phyloP scores from a whole-genome alignment of 2,888 invertebrate species.

The Allolobophora icterica region DNA sequence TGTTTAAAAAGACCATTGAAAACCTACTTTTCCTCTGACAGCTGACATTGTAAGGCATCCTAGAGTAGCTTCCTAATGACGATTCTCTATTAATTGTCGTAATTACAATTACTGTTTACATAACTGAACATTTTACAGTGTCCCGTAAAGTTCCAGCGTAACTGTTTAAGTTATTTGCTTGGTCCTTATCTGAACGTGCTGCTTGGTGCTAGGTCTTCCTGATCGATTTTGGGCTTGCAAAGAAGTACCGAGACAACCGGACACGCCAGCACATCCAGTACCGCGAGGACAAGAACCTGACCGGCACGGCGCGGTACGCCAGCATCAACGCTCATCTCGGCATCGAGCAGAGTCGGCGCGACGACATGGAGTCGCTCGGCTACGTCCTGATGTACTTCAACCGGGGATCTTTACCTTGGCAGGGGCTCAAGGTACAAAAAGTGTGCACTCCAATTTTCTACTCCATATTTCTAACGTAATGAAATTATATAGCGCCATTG shows the following conservation, averaged over 20 bases:
- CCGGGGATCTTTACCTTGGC: conserved; percentile 89
- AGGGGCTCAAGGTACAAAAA: conserved; percentile 76
- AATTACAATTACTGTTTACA: too few relatives aligned
- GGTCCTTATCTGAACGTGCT: neutral
- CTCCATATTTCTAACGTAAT: neutral
- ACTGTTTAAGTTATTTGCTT: too few relatives aligned
- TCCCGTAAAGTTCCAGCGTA: too few relatives aligned
- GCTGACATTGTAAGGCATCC: too few relatives aligned
- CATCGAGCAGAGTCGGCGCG: conserved; percentile 95
- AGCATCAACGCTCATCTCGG: conserved; percentile 99
- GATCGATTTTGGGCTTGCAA: conserved; percentile 97
- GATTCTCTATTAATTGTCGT: too few relatives aligned
- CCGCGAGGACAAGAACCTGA: conserved; percentile 69
- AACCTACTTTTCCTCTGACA: too few relatives aligned
- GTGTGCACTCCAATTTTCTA: conserved; percentile 30
- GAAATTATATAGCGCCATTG: too few relatives aligned
- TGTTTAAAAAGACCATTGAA: too few relatives aligned
- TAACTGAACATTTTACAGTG: too few relatives aligned
- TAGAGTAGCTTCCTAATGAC: too few relatives aligned
- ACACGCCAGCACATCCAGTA: conserved; percentile 90
- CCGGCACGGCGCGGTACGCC: conserved; percentile 78
- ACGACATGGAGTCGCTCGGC: conserved; percentile 99
- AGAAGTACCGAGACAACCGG: conserved; percentile 92
- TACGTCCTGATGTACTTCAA: conserved; percentile 99
- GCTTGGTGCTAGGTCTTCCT: conserved; percentile 74